A percentile compares a stretch with the other conserved stretches of the same genome.
Evolutionary conservation across 2,113 vertebrate species (phyloP).

Genomic region (Numida meleagris): DNA sequence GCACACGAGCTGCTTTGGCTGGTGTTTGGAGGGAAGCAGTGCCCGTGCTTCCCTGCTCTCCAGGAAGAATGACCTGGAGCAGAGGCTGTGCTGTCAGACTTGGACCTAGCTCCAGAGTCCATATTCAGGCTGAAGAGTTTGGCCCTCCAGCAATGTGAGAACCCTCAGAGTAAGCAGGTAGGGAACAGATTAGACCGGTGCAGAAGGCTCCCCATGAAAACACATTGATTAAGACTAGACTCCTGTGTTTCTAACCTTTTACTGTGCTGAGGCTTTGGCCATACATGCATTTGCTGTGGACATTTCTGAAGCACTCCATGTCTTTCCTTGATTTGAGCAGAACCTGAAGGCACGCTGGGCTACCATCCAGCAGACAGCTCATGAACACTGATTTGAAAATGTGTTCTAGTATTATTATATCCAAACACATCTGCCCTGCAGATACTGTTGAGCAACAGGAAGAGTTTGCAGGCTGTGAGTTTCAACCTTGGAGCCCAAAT

Average conservation of each 20-base stretch:
- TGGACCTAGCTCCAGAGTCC: not conserved
- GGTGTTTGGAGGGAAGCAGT: not conserved
- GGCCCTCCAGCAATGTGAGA: not conserved
- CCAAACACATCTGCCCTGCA: conserved; percentile 44
- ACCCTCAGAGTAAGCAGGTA: not conserved
- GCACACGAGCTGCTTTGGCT: not conserved
- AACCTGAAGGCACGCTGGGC: conserved; percentile 6
- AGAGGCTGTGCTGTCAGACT: not conserved
- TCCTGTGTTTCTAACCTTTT: not conserved
- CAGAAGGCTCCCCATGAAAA: not conserved
- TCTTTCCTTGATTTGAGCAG: conserved; percentile 22
- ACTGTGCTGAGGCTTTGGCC: not conserved
- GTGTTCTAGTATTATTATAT: not conserved
- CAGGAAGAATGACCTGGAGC: not conserved
- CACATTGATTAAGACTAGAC: not conserved
- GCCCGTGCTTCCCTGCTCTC: not conserved
- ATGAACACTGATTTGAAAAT: conserved; percentile 23
- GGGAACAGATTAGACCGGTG: not conserved
- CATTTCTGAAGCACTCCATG: not conserved
- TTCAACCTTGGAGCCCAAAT: not conserved
- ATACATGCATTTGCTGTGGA: not conserved
- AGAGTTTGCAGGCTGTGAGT: not conserved
- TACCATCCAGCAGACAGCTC: conserved; percentile 34
- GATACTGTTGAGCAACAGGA: conserved; percentile 23
- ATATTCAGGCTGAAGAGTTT: not conserved